Conservation (phyloP, 2,888 invertebrate genomes). For the Volucella inanis region DNA sequence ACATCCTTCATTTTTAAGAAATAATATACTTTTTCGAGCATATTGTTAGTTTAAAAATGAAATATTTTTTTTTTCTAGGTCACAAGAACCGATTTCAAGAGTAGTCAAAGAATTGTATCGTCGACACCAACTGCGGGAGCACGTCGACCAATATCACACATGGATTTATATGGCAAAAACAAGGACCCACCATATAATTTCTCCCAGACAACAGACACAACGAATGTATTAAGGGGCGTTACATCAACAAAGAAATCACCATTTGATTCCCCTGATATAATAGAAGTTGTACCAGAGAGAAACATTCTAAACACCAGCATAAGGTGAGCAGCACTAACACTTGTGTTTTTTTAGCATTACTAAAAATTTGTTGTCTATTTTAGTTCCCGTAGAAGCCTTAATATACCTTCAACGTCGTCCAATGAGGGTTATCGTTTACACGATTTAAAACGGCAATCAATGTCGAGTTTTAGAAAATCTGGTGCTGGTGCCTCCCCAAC, state of each 20-base stretch:
- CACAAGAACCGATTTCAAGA: slow-evolving; percentile 59
- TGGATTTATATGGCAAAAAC: slow-evolving; percentile 77
- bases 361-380: slow-evolving; percentile 15
- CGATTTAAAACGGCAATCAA: slow-evolving; percentile 77
- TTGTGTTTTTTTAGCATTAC: background rate
- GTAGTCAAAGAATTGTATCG: slow-evolving; percentile 66
- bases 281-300: slow-evolving; percentile 76
- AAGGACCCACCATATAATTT: slow-evolving; percentile 79
- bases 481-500: slow-evolving; percentile 45
- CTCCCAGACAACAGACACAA: slow-evolving; percentile 54
- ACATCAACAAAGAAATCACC: slow-evolving; percentile 65
- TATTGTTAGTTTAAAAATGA: too few species aligned
- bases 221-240: slow-evolving; percentile 38
- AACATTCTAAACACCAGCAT: slow-evolving; percentile 50
- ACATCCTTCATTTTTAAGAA: too few species aligned
- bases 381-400: slow-evolving; percentile 80
- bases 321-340: slow-evolving; percentile 37
- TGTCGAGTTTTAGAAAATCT: slow-evolving; percentile 75
- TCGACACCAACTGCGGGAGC: slow-evolving; percentile 53
- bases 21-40: too few species aligned
- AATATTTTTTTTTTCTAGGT: slow-evolving; percentile 25
- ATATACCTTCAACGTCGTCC: slow-evolving; percentile 78
- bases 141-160: slow-evolving; percentile 74
- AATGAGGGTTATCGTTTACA: slow-evolving; percentile 70
- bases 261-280: slow-evolving; percentile 78